Evolutionary conservation across 2,113 vertebrate genomes (phyloP), one percentile per base, ranked within the genome.

Genomic region (Illadopsis cleaveri): DNA sequence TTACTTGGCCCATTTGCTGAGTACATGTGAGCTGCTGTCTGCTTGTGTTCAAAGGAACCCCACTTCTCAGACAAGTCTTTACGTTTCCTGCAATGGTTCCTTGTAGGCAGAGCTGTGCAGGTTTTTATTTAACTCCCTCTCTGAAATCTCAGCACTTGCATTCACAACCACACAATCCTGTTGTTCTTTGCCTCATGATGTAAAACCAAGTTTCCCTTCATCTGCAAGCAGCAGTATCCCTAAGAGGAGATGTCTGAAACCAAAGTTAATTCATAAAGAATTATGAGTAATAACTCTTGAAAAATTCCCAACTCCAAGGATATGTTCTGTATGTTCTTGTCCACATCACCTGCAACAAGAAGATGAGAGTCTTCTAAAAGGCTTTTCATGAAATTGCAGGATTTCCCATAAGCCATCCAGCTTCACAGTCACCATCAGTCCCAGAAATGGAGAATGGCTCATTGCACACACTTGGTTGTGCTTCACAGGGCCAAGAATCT

Each of bases 21-120:
- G 17, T 58, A 62, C 33, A 15, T 7, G 10, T 31, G 50, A 94
- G 62, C 40, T 1, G 0, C 65, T 69, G 61, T 68, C 77, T 89
- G 65, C 65, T 51, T 37, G 50, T 4, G 3, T 94, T 94, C 84
- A 94, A 82, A 94, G 57, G 47, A 87, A 19, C 82, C 51, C 65
- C 35, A 56, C 57, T 77, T 80, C 89, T 89, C 93, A 87, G 84
- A 70, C 75, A 85, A 95, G 90, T 62, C 85, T 53, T 93, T 76
- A 73, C 15, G 19, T 79, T 96, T 82, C 57, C 73, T 57, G n/a
- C 0, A 0, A 25, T 82, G 53, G 54, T 48, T 87, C 72, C 61
- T 37, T 30, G 57, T 37, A 84, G 78, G 89, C 50, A 82, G 78
- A 91, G 62, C 35, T 69, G 58, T 86, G 44, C n/a, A 27, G 23